Conservation (phyloP, 2,113 vertebrate genomes). For the Trematomus loennbergii region DNA sequence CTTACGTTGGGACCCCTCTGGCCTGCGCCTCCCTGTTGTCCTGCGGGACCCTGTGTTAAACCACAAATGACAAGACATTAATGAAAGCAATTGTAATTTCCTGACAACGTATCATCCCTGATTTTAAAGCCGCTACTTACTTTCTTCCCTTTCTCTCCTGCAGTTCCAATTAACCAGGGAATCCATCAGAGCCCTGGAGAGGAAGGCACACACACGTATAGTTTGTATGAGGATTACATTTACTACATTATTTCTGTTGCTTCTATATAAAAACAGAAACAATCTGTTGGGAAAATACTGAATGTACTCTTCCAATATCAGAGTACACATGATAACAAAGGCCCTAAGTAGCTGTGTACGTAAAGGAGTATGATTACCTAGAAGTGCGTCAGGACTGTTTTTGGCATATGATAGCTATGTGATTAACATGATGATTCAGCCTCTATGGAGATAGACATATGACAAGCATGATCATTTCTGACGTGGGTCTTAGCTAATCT, state of each 20-base stretch:
- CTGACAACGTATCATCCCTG: not conserved
- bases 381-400: too few relatives aligned
- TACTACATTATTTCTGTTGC: not conserved
- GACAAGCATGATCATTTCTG: too few relatives aligned
- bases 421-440: too few relatives aligned
- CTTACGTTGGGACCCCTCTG: conserved; percentile 96
- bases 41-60: conserved; percentile 88
- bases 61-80: conserved; percentile 10
- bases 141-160: conserved; percentile 94
- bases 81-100: not conserved
- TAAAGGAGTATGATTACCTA: too few relatives aligned
- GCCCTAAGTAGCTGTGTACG: not conserved
- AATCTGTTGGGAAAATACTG: too few relatives aligned
- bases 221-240: too few relatives aligned
- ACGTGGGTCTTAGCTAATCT: too few relatives aligned
- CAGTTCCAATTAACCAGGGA: conserved; percentile 88
- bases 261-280: too few relatives aligned
- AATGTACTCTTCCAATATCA: too few relatives aligned
- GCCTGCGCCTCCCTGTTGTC: conserved; percentile 90
- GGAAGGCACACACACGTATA: conserved; percentile 36
- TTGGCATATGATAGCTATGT: too few relatives aligned
- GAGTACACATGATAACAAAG: too few relatives aligned
- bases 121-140: conserved; percentile 76
- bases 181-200: conserved; percentile 90
- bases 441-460: too few relatives aligned